These are phyloP conservation scores for Heliconius charithonia DNA, from an alignment of 2,888 invertebrate species.

Conservation along the genomic window DNA sequence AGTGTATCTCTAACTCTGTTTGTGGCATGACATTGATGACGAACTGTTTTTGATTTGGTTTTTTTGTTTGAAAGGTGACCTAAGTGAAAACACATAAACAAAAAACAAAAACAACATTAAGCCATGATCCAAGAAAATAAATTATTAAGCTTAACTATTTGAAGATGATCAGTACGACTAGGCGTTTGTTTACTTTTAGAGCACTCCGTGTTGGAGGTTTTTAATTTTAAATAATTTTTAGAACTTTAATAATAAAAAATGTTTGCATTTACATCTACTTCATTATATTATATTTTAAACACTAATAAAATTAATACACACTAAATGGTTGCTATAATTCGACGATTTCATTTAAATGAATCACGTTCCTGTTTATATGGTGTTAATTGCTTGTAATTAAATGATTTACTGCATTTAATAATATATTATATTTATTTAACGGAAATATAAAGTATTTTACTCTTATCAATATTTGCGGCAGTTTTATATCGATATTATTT, in stretches of 20 bases:
- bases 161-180: too few species aligned
- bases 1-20: background rate
- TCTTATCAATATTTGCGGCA: background rate
- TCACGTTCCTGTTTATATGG: background rate
- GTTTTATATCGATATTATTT: background rate
- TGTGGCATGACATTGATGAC: background rate
- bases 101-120: too few species aligned
- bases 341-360: background rate
- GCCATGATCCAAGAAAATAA: too few species aligned
- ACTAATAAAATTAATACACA: constrained; percentile 2
- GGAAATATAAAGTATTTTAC: background rate
- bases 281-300: background rate
- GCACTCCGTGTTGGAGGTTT: background rate
- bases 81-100: too few species aligned
- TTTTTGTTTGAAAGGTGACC: background rate
- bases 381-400: constrained; percentile 21
- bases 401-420: background rate
- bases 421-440: constrained; percentile 14
- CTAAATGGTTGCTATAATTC: background rate
- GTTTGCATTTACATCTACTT: background rate
- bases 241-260: background rate
- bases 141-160: too few species aligned
- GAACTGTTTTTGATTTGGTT: background rate
- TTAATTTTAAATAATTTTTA: background rate
- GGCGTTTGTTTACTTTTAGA: background rate